A percentile compares a stretch with the other conserved stretches of the same genome.
Evolutionary conservation across 1,140 invertebrate species (phyloP).

Genomic region (Drosophila subobscura): DNA sequence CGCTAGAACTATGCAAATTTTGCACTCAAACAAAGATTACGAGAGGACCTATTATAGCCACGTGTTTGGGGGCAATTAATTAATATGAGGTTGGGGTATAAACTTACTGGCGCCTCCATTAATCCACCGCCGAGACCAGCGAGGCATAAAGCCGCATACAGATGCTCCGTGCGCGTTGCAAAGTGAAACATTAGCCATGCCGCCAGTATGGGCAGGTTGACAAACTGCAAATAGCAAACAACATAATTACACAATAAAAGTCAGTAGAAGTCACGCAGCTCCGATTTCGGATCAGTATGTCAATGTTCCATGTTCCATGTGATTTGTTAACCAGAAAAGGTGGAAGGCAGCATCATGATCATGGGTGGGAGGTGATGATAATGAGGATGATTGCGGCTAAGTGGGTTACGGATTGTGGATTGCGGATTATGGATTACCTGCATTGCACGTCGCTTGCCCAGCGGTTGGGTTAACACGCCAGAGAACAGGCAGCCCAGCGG

Average conservation of each 20-base stretch:
- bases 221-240: slow-evolving; percentile 63
- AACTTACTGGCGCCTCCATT: slow-evolving; percentile 89
- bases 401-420: slow-evolving; percentile 1
- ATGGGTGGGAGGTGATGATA: slow-evolving; percentile 22
- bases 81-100: slow-evolving; percentile 19
- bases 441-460: slow-evolving; percentile 89
- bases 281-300: slow-evolving; percentile 61
- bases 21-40: slow-evolving; percentile 5
- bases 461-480: slow-evolving; percentile 87
- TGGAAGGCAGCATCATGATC: background rate
- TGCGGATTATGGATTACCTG: slow-evolving; percentile 83
- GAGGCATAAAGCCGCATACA: slow-evolving; percentile 88
- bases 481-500: slow-evolving; percentile 90
- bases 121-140: slow-evolving; percentile 90
- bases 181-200: slow-evolving; percentile 90
- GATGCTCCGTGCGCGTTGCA: slow-evolving; percentile 85
- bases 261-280: slow-evolving; percentile 46
- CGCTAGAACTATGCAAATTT: slow-evolving; percentile 30
- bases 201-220: slow-evolving; percentile 89
- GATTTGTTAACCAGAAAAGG: slow-evolving; percentile 26
- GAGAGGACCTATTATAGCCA: too few species aligned
- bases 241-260: slow-evolving; percentile 60
- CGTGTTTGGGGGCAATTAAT: slow-evolving; percentile 11
- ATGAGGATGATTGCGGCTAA: slow-evolving; percentile 47
- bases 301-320: slow-evolving; percentile 42